A percentile compares a stretch with the other conserved stretches of the same genome.
These are phyloP conservation scores for Rhodinocichla rosea DNA, from an alignment of 2,113 vertebrate species.

Conservation along the genomic window DNA sequence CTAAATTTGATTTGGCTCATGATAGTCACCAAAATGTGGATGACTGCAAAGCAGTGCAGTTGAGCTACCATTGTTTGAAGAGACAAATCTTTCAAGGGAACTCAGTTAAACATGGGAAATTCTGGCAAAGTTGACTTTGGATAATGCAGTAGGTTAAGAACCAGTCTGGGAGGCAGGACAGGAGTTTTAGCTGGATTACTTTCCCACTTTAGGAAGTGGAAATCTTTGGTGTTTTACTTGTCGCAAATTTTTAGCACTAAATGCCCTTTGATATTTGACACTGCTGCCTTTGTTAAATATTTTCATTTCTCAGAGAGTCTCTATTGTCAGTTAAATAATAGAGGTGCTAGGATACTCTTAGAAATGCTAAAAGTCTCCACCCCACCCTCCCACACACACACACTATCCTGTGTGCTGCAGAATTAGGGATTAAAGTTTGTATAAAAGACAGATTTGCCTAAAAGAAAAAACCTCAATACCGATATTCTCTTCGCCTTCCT, in stretches of 20 bases:
- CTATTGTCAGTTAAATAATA: constrained; percentile 63
- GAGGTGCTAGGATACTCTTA: constrained; percentile 67
- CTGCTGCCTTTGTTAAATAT: constrained; percentile 66
- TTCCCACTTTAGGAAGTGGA: constrained; percentile 1
- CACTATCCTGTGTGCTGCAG: constrained; percentile 13
- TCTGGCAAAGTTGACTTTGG: not conserved
- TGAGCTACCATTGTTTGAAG: not conserved
- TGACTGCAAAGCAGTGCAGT: not conserved
- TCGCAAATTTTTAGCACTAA: constrained; percentile 51
- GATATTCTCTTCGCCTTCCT: not conserved
- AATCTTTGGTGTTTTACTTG: constrained; percentile 37
- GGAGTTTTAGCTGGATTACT: constrained; percentile 29
- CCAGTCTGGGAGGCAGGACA: not conserved
- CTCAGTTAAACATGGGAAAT: not conserved
- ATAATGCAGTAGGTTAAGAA: not conserved
- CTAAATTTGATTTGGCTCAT: constrained; percentile 9
- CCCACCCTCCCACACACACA: not conserved
- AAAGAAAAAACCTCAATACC: not conserved
- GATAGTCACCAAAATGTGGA: constrained; percentile 23
- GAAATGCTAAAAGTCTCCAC: constrained; percentile 64
- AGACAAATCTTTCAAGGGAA: not conserved
- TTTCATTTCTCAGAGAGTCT: constrained; percentile 64
- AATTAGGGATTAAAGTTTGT: constrained; percentile 58
- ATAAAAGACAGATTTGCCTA: constrained; percentile 46
- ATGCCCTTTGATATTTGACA: constrained; percentile 65